Conservation (phyloP, 1,140 invertebrate species). For the Lineus longissimus region DNA sequence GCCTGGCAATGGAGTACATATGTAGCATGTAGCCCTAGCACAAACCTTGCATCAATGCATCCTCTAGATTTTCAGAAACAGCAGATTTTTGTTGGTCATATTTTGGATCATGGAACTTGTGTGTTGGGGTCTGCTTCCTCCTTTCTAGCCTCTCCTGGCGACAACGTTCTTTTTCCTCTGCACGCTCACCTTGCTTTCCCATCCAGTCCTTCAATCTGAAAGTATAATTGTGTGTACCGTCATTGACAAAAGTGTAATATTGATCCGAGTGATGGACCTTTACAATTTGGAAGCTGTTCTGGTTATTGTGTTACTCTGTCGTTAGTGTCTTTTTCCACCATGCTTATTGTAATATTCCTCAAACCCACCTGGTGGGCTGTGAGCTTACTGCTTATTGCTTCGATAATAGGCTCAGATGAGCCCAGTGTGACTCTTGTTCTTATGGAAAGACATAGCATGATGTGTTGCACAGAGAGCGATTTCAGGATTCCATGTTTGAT, state of each 20-base stretch:
- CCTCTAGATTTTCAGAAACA: conserved; percentile 73
- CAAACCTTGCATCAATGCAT: conserved; percentile 67
- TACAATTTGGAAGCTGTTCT: background rate
- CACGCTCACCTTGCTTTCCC: conserved; percentile 73
- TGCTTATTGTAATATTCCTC: too few relatives aligned
- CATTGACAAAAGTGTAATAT: background rate
- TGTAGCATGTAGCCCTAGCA: too few relatives aligned
- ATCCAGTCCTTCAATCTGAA: conserved; percentile 78
- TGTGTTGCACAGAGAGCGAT: too few relatives aligned
- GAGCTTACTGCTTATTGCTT: too few relatives aligned
- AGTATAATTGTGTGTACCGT: background rate
- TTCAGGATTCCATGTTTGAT: too few relatives aligned
- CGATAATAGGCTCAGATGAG: too few relatives aligned
- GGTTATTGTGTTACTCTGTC: background rate
- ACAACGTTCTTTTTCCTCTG: conserved; percentile 63
- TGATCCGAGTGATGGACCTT: background rate
- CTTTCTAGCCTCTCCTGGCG: conserved; percentile 77
- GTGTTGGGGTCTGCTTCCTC: conserved; percentile 65
- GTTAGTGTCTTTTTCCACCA: background rate
- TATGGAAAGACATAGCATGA: too few relatives aligned
- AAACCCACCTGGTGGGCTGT: too few relatives aligned
- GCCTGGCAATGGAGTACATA: too few relatives aligned
- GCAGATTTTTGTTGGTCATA: conserved; percentile 75
- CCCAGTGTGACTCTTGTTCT: too few relatives aligned
- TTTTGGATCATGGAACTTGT: conserved; percentile 73